phyloP scores from a whole-genome alignment of 2,888 invertebrate species.

The Caenorhabditis drosophilae region DNA sequence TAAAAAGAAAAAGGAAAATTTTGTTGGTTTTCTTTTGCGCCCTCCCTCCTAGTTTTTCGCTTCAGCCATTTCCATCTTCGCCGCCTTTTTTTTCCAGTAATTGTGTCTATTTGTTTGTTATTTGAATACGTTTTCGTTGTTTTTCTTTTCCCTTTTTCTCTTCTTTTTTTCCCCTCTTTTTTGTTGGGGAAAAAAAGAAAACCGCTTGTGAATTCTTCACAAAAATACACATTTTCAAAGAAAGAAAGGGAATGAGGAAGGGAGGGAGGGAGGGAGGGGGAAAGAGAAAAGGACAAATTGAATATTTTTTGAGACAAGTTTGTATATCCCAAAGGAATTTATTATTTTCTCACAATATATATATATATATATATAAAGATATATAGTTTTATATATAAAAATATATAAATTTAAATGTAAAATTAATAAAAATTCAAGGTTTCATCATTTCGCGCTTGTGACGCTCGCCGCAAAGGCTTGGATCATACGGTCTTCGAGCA shows the following conservation, averaged over 20 bases:
- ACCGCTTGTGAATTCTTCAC: neutral
- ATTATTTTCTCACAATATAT: neutral
- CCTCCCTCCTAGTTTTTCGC: neutral
- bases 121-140: neutral
- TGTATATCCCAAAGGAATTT: neutral
- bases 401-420: too few species aligned
- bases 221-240: neutral
- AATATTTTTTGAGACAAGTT: neutral
- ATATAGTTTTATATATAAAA: too few species aligned
- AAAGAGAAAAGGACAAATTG: neutral
- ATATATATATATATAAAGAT: neutral
- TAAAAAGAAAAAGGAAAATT: too few species aligned
- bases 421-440: constrained; percentile 37
- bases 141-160: neutral
- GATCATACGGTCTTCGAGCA: constrained; percentile 52
- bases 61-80: neutral
- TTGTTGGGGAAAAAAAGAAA: neutral
- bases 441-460: constrained; percentile 54
- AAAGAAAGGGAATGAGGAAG: neutral
- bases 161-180: neutral
- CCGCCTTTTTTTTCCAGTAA: neutral
- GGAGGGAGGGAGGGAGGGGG: neutral
- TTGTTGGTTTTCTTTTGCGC: neutral
- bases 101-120: constrained; percentile 6
- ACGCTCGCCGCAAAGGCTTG: constrained; percentile 46